Evolutionary conservation across 2,113 vertebrate genomes (phyloP), one percentile per base, ranked within the genome.

Genomic region (Pseudorhombus dupliciocellatus): DNA sequence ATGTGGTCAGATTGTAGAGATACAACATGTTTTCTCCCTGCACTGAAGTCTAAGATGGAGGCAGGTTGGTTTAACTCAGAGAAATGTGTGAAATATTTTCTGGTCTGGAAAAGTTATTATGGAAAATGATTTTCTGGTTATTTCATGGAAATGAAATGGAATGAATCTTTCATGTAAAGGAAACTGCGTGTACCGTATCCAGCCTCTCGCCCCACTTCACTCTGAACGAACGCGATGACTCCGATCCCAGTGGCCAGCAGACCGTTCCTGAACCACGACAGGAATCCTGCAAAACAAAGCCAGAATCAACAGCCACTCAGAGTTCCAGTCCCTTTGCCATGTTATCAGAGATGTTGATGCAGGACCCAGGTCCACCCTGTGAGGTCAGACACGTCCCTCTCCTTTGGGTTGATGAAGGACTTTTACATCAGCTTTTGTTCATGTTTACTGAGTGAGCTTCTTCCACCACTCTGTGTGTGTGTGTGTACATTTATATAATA

Each of bases 231-330:
- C 1, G 96, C 93, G 31, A 97, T 95, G 81, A 97, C 95, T 4
- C 96, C 96, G 0, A 97, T 92, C 24, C 96, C 96, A 0, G 95
- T 96, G 0, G 96, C 93, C 83, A 97, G 90, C 74, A 97, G 89
- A 18, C 96, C 96, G 51, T 97, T 97, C 48, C 96, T 91, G 87
- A 97, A 96, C 96, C 96, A 97, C 1, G 96, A 96, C 15, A 96
- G 93, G 77, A 96, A 96, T 6, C 95, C 96, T 97, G 85, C 20
- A 83, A 79, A 58, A 80, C 6, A 69, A 48, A 63, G 60, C 12
- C 51, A 62, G 4, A 58, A 63, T 30, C 3, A 67, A 69, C 48
- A 34, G 25, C 52, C 20, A 53, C 4, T 46, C 42, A 46, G 42
- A 46, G 42, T 51, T 20, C 42, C 40, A 48, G 34, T 37, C 34